Base-by-base conservation (phyloP, 2,113 vertebrate species). In the Psammodynastes pulverulentus region DNA sequence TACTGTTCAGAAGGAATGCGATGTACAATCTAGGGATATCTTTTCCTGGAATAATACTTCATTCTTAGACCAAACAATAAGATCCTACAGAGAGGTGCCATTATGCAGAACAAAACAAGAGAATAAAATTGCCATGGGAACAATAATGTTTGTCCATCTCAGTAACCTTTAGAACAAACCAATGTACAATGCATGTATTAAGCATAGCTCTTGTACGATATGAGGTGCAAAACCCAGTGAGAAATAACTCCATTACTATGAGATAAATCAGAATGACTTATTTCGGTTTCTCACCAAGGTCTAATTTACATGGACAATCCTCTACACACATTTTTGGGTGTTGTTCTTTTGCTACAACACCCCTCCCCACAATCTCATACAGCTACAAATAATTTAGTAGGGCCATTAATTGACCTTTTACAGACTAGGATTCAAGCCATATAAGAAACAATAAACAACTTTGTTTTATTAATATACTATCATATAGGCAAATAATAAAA, bases 91-190 rank as follows among this genome's bases (percentile, higher is more conserved):
- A 91, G 39, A 12, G 56, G 56, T 86, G 85, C 53, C 53, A 15
- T 91, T 58, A 58, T 45, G 43, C 43, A 23, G 17, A 84, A 86
- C 52, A 85, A 43, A 84, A 84, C 43, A 86, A 91, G 26, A n/a
- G 84, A 91, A 58, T 53, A 86, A 84, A 84, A 91, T 91, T 58
- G n/a, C 26, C 90, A 91, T 48, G 90, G 90, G 53, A 91, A 86
- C 72, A 84, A 53, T 84, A 53, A 45, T n/a, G 17, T 84, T 86
- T 91, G 52, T 86, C 79, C 34, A 26, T 58, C 85, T 29, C 4
- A n/a, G 52, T 86, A 86, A 91, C 43, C 84, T 86, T 86, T 85
- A 91, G 6, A 79, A 85, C 34, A 54, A 43, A 85, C 39, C 45
- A 91, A 91, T 85, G 90, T 24, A 26, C 43, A 91, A 86, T 26